These are phyloP conservation scores for Plutomurus gul DNA, from an alignment of 1,140 invertebrate genomes.

Conservation along the genomic window DNA sequence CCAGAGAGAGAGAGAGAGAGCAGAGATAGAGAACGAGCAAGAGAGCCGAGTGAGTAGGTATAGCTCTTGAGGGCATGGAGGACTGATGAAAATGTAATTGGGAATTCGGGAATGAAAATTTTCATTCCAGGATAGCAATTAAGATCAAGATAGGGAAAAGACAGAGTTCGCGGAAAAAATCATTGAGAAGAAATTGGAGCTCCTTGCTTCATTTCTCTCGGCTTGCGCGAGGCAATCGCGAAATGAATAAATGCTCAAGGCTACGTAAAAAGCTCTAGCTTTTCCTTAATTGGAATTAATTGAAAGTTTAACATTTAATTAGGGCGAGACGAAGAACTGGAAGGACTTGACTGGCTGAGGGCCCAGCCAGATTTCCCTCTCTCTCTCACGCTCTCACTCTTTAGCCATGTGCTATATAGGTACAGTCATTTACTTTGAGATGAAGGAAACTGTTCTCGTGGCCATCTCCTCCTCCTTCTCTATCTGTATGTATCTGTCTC, in stretches of 20 bases:
- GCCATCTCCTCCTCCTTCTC: too few species aligned
- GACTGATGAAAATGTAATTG: slow-evolving; percentile 51
- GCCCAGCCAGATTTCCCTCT: background rate
- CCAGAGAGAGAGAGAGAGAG: slow-evolving; percentile 31
- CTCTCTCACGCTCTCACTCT: background rate
- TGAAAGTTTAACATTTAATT: slow-evolving; percentile 48
- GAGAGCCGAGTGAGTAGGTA: slow-evolving; percentile 11
- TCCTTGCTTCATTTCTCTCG: background rate
- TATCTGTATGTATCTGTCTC: too few species aligned
- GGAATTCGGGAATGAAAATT: slow-evolving; percentile 48
- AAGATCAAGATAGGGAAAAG: slow-evolving; percentile 39
- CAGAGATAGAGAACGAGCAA: background rate
- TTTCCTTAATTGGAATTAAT: slow-evolving; percentile 46
- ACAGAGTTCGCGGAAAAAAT: slow-evolving; percentile 10
- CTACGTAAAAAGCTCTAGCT: slow-evolving; percentile 27
- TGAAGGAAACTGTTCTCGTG: too few species aligned
- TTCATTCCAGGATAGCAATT: slow-evolving; percentile 47
- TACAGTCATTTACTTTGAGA: too few species aligned
- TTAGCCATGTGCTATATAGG: too few species aligned
- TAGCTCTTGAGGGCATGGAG: slow-evolving; percentile 42
- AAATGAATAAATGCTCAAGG: slow-evolving; percentile 21
- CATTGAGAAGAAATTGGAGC: slow-evolving; percentile 10
- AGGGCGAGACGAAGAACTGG: background rate
- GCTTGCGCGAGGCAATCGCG: background rate
- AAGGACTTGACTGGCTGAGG: background rate